Percentiles rank a stretch among this genome's conserved stretches.
These are phyloP conservation scores for Phytoseiulus persimilis DNA, from an alignment of 2,888 invertebrate species.

Conservation along the genomic window DNA sequence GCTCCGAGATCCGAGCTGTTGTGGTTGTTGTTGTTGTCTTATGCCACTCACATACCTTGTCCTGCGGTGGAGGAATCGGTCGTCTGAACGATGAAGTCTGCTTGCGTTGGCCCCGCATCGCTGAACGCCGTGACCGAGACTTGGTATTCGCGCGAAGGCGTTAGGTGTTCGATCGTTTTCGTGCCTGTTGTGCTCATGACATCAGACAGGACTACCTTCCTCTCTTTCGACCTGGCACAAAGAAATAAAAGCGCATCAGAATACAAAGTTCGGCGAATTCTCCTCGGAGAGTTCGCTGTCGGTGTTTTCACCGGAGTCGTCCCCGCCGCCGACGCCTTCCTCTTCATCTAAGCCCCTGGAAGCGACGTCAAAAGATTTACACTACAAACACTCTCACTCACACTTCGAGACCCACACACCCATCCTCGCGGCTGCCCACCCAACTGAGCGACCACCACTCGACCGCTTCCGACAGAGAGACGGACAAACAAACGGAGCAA, in stretches of 20 bases:
- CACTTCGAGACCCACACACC: no score
- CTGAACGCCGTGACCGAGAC: slow-evolving; percentile 26
- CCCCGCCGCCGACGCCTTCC: not conserved
- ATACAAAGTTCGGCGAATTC: not conserved
- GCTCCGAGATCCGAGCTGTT: no score
- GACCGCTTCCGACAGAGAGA: not conserved
- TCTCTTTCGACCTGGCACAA: not conserved
- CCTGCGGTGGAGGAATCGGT: slow-evolving; percentile 20
- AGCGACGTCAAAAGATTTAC: slow-evolving; percentile 5
- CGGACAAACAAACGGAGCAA: not conserved
- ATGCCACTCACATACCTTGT: not conserved
- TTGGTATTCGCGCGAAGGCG: slow-evolving; percentile 21
- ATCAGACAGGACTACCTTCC: slow-evolving; percentile 30
- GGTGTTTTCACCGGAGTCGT: not conserved
- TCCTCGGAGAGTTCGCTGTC: not conserved
- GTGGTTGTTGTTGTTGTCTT: no score
- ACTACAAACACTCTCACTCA: not conserved
- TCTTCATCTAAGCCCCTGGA: not conserved
- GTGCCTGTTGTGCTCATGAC: not conserved
- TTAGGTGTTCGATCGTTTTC: slow-evolving; percentile 26
- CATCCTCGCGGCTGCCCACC: not conserved
- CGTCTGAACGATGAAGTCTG: slow-evolving; percentile 32
- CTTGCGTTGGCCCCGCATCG: slow-evolving; percentile 31
- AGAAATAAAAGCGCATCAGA: not conserved
- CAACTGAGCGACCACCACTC: not conserved